Base-by-base conservation (phyloP, 2,797 vertebrate species). In the Darevskia nairensis region DNA sequence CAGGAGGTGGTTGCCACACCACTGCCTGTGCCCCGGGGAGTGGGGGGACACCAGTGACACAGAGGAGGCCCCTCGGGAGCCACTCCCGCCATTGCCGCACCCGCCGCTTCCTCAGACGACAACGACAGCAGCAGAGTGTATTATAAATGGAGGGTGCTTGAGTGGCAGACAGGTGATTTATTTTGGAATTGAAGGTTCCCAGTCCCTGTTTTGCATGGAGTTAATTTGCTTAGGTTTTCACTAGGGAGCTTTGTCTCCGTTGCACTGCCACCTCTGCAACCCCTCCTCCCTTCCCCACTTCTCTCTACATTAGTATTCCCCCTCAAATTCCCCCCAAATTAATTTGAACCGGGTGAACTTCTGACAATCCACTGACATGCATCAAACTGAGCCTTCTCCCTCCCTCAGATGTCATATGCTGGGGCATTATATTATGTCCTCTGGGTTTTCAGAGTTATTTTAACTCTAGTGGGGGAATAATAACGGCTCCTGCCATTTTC, bases 181-280 rank as follows among this genome's bases (percentile, higher is more conserved):
- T 44, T 82, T 0, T 39, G 87, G 13, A 55, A 5, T 64, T 27
- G 2, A 32, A 55, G 27, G 6, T 81, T 27, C 25, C 81, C 41
- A 0, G 11, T 44, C 84, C 39, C 3, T 35, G 2, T 61, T 32
- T 64, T 80, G 2, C 8, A 6, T 85, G 64, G 55, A 76, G 32
- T 35, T 84, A 84, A 71, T 25, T 75, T 89, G 55, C 2, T 46
- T 71, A 87, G 2, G 9, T 89, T 89, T 84, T 88, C 68, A 32
- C 6, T 41, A 15, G 44, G 77, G 1, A 17, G 21, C 4, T 44
- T 80, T 90, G 1, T 76, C 46, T 82, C 55, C 82, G 9, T 85
- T 81, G 80, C 50, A 15, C 50, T 55, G 13, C 50, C 13, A 55
- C 13, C 50, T 55, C 50, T 55, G 4, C 13, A 55, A 55, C 13